Base-by-base conservation (phyloP, 37 sponge, comb jelly and placozoan genomes). In the Geodia barretti region DNA sequence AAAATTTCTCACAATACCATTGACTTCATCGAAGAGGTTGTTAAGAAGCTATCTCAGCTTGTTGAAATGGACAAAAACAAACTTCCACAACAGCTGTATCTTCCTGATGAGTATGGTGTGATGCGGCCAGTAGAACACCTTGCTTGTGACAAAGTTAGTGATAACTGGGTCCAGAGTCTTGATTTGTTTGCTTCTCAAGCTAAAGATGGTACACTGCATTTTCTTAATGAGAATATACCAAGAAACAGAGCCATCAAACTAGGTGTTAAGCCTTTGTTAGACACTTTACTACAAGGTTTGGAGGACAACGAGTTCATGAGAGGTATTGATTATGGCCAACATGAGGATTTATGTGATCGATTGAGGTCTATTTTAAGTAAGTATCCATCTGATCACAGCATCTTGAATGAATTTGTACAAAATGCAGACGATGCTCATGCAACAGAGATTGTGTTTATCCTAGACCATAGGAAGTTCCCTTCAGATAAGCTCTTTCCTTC, bases 351-450 rank as follows among this genome's bases (percentile, higher is more conserved):
- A 30, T 86, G 83, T 79, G 89, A 88, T 33, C 70, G 93, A 79
- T 64, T 93, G 20, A 87, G 82, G 54, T 64, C 68, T 4, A 83
- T 93, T 31, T 75, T 93, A 23, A 76, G 70, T 39, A 76, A 88
- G 67, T 93, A 89, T 68, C 86, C 86, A 30, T 41, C 78, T 24
- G 89, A 93, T 43, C 58, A 65, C 21, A 73, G 86, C 31, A 89
- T 93, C 5, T 93, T 93, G 47, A 74, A 76, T 41, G 93, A 93
- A 67, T 85, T 89, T 39, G 82, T 93, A 60, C 93, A 93, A 39
- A 89, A 93, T 83, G 93, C 93, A 59, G 93, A 93, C 62, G 93
- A 93, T 86, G 89, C 93, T 1, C 43, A 79, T 28, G 93, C 93
- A 33, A 78, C 84, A 35, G 89, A 88, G 32, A 79, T 93, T 26